phyloP scores from a whole-genome alignment of 2,797 vertebrate genomes.

The Cirrhinus molitorella region DNA sequence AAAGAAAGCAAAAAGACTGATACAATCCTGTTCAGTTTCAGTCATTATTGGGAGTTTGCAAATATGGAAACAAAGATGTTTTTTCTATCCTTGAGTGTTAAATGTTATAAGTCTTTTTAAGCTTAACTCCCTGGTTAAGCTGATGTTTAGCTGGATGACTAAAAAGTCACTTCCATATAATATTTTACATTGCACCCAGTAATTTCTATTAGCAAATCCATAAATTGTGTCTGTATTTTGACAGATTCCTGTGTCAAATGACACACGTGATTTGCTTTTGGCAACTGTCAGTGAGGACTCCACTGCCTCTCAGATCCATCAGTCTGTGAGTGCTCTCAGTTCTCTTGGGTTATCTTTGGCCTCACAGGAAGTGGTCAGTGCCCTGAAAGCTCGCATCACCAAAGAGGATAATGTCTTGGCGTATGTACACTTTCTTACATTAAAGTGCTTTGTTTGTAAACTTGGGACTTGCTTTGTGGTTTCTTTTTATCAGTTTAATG shows the following conservation, averaged over 20 bases:
- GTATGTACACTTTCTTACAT: constrained; percentile 78
- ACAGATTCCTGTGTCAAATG: constrained; percentile 93
- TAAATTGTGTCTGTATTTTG: background rate
- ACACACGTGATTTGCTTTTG: constrained; percentile 93
- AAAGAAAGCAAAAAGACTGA: too few species aligned
- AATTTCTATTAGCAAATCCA: background rate
- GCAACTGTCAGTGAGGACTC: constrained; percentile 95
- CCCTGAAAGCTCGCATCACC: constrained; percentile 89
- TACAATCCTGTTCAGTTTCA: too few species aligned
- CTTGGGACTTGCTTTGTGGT: background rate
- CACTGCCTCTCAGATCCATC: constrained; percentile 90
- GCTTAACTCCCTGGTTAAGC: background rate
- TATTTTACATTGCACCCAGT: background rate
- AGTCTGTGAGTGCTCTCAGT: constrained; percentile 89
- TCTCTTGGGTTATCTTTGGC: constrained; percentile 91
- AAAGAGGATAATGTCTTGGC: constrained; percentile 94
- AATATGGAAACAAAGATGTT: too few species aligned
- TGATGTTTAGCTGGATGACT: background rate
- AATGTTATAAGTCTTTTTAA: too few species aligned
- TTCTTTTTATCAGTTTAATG: background rate
- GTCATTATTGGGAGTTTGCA: too few species aligned
- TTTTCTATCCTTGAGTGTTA: too few species aligned
- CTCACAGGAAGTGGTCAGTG: constrained; percentile 91
- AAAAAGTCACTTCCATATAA: background rate
- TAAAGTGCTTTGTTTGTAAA: background rate